These are phyloP conservation scores for Pipistrellus kuhlii DNA, from an alignment of 2,797 vertebrate genomes.

Conservation along the genomic window DNA sequence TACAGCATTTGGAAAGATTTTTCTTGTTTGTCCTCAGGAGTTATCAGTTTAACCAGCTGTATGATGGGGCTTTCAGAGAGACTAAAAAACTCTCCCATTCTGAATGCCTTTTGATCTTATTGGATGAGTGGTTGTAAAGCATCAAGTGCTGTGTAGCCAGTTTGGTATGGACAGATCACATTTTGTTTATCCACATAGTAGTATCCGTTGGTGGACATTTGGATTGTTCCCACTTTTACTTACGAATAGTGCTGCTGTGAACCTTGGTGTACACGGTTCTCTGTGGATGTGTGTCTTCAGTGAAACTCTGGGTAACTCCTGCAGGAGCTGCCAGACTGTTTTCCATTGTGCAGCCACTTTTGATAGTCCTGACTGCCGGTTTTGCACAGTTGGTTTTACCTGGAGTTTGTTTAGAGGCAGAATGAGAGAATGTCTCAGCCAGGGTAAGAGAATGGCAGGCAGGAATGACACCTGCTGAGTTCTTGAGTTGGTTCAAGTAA, in stretches of 20 bases:
- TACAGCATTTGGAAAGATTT: neutral
- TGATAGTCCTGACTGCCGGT: neutral
- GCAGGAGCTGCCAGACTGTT: neutral
- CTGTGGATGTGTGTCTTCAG: neutral
- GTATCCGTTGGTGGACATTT: neutral
- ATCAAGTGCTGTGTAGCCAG: neutral
- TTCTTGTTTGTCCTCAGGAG: neutral
- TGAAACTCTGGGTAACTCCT: neutral
- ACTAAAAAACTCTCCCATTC: neutral
- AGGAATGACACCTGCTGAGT: neutral
- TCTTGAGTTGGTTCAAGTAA: neutral
- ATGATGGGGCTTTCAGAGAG: neutral
- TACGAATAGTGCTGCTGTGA: neutral
- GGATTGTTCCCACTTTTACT: neutral
- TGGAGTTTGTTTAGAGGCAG: neutral
- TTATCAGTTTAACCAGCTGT: neutral
- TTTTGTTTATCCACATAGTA: neutral
- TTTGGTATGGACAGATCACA: neutral
- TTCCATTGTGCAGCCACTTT: neutral
- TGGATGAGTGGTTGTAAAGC: neutral
- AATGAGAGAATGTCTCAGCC: neutral
- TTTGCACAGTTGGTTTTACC: constrained; percentile 10
- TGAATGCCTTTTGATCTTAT: neutral
- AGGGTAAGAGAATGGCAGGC: neutral
- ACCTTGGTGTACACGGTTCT: neutral